Evolutionary conservation across 2,888 invertebrate species (phyloP), one percentile per base, ranked within the genome.

Genomic region (Conops quadrifasciatus): DNA sequence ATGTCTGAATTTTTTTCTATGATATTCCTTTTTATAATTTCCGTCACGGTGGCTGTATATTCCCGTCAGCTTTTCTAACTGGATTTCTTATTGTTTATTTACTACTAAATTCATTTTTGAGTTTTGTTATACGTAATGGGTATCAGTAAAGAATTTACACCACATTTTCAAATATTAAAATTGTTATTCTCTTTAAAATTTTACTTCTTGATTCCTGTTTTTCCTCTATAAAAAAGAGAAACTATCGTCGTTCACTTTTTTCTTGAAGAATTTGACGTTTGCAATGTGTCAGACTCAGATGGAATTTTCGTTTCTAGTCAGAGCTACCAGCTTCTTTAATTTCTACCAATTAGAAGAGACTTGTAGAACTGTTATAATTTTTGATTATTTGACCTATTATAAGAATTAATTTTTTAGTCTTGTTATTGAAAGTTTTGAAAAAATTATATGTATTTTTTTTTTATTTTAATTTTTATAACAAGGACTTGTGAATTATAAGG

Each of bases 251-350:
- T 72, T 71, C 47, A 70, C 24, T 26, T 59, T 73, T 70, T 56
- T 72, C 64, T 71, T 75, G 53, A 28, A 67, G 49, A 58, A 16
- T 75, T 75, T 75, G 75, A 75, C 74, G 72, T 74, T 74, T 71
- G 19, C 2, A 19, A 26, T 51, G 24, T 65, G 53, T 66, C 67
- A 67, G 45, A 21, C 49, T 47, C 68, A 68, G 60, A 60, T 68
- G 59, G 59, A 68, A 59, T 47, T 59, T 59, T 45, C 58, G 47
- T 13, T 60, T n/a, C 58, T 30, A 7, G 0, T 4, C 26, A 58
- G 58, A 58, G 28, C 11, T 58, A 28, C 28, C 58, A 58, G 1
- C 24, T 28, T 15, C 1, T 0, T 15, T 28, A 28, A 58, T 28
- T 26, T 1, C 11, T 15, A 49, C n/a, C 49, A 49, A 49, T n/a